Evolutionary conservation across 2,888 invertebrate genomes (phyloP).

Genomic region (Chrysina gloriosa): DNA sequence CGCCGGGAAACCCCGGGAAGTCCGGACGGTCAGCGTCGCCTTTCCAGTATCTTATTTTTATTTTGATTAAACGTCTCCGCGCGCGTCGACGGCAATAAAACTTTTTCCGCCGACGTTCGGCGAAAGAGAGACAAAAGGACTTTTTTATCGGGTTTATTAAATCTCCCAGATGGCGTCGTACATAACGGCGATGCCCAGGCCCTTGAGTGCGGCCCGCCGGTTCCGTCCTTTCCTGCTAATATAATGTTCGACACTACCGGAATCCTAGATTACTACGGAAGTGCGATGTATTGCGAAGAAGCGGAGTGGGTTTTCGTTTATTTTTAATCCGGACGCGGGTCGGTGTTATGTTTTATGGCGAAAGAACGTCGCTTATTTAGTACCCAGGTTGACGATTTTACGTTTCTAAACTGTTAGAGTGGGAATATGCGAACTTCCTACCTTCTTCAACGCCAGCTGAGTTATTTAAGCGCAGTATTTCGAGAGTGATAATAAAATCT

Average conservation of each 20-base stretch:
- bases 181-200: background rate
- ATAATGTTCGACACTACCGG: background rate
- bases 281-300: background rate
- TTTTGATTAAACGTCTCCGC: background rate
- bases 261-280: constrained; percentile 1
- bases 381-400: too few species aligned
- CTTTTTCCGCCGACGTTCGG: constrained; percentile 2
- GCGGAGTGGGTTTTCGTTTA: background rate
- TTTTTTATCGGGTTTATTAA: constrained; percentile 2
- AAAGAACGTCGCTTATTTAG: too few species aligned
- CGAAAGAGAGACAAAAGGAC: constrained; percentile 2
- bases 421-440: too few species aligned
- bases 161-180: constrained; percentile 11
- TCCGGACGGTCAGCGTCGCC: background rate
- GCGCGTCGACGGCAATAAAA: background rate
- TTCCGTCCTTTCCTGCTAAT: background rate
- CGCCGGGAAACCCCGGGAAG: background rate
- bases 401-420: too few species aligned
- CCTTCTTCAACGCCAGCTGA: too few species aligned
- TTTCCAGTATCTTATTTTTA: background rate
- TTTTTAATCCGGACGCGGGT: background rate
- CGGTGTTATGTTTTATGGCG: background rate
- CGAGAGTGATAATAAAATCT: too few species aligned
- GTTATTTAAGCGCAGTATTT: too few species aligned
- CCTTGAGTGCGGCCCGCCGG: background rate